Conservation (phyloP, 2,113 vertebrate genomes). For the Vombatus ursinus region DNA sequence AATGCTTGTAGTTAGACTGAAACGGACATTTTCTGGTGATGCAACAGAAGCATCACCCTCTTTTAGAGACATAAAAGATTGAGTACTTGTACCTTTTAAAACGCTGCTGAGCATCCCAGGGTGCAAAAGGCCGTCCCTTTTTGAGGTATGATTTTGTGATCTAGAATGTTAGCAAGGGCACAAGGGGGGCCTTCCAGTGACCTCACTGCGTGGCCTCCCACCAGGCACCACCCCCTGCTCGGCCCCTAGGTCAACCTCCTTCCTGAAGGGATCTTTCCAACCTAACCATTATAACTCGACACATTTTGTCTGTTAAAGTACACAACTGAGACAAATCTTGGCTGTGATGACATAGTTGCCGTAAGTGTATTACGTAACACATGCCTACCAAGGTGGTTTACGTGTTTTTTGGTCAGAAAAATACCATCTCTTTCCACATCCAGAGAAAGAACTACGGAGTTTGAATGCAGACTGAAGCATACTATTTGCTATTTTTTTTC, state of each 20-base stretch:
- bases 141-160: no score
- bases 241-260: background rate
- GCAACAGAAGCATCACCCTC: background rate
- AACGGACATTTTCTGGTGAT: background rate
- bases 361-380: background rate
- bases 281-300: background rate
- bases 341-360: background rate
- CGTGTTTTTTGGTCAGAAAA: background rate
- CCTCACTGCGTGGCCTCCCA: background rate
- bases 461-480: no score
- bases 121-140: no score
- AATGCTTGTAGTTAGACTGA: no score
- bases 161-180: background rate
- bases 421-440: constrained; percentile 3
- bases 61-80: background rate
- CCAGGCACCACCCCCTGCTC: background rate
- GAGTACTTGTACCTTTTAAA: background rate
- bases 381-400: background rate
- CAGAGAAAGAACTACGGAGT: no score
- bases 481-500: no score
- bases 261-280: background rate
- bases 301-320: background rate
- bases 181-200: no score
- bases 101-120: background rate
- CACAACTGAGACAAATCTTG: background rate